Percentiles rank a stretch among this genome's conserved stretches.
phyloP scores from a whole-genome alignment of 2,797 vertebrate species.

The Eulemur albifrons region DNA sequence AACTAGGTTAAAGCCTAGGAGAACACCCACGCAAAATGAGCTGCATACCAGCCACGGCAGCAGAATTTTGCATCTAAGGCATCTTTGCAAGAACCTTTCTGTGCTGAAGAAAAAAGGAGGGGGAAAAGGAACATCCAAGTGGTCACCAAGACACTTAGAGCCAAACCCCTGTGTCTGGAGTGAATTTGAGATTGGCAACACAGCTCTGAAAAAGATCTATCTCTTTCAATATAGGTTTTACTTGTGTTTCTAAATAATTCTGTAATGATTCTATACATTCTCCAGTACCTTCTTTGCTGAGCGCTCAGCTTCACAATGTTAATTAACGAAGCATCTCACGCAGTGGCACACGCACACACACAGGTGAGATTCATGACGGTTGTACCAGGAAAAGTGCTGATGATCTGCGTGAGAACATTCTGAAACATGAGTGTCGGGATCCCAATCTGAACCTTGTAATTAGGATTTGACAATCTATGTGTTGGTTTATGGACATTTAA shows the following conservation, averaged over 20 bases:
- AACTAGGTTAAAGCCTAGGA: neutral
- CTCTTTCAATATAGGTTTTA: neutral
- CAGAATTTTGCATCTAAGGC: neutral
- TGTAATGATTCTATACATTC: neutral
- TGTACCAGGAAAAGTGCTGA: neutral
- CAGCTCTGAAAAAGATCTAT: neutral
- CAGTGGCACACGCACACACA: neutral
- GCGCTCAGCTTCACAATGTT: neutral
- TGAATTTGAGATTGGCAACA: neutral
- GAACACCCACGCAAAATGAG: neutral
- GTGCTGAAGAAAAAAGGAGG: neutral
- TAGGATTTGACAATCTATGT: neutral
- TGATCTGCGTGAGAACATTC: neutral
- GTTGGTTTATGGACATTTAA: constrained; percentile 29
- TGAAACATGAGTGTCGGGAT: neutral
- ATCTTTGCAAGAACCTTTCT: neutral
- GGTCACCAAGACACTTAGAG: neutral
- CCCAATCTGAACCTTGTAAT: neutral
- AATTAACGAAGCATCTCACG: neutral
- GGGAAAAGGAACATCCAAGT: neutral
- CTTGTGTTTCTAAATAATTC: neutral
- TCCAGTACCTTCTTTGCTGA: neutral
- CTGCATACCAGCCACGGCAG: neutral
- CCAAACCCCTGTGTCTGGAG: neutral
- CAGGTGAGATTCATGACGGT: neutral